Evolutionary conservation across 2,888 invertebrate species (phyloP).

Genomic region (Quadroppia sp.): DNA sequence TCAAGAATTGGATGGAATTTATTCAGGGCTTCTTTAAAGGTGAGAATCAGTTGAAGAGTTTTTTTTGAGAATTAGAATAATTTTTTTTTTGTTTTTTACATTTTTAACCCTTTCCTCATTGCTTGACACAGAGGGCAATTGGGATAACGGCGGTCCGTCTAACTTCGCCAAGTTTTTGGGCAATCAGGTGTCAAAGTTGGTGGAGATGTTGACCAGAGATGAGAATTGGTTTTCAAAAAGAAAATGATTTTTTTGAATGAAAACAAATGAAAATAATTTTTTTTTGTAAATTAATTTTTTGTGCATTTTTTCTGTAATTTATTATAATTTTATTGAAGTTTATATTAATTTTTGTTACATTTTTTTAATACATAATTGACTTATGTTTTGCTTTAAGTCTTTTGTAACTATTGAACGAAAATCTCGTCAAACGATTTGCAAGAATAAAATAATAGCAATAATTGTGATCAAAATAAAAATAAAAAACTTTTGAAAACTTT

Average conservation of each 20-base stretch:
- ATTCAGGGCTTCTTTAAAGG: slow-evolving; percentile 13
- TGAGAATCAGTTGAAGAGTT: neutral
- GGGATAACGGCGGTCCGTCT: slow-evolving; percentile 1
- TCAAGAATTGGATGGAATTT: slow-evolving; percentile 21
- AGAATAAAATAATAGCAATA: too few species aligned
- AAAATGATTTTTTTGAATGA: neutral
- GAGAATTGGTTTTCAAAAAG: neutral
- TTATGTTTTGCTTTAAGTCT: too few species aligned
- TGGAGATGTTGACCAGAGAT: slow-evolving; percentile 27
- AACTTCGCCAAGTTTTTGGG: slow-evolving; percentile 18
- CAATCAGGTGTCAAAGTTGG: slow-evolving; percentile 17
- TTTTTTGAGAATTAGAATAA: too few species aligned
- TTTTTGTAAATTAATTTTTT: too few species aligned
- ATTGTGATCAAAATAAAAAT: too few species aligned
- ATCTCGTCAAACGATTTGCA: too few species aligned
- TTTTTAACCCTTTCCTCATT: neutral
- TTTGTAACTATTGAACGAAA: too few species aligned
- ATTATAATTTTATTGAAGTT: too few species aligned
- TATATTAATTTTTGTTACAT: too few species aligned
- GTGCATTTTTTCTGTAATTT: too few species aligned
- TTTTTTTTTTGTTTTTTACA: neutral
- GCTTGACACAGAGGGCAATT: neutral
- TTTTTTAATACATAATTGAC: too few species aligned
- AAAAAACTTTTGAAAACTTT: too few species aligned
- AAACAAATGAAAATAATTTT: slow-evolving; percentile 3